A percentile compares a stretch with the other conserved stretches of the same genome.
phyloP scores from a whole-genome alignment of 2,113 vertebrate species.

The Otolemur garnettii region DNA sequence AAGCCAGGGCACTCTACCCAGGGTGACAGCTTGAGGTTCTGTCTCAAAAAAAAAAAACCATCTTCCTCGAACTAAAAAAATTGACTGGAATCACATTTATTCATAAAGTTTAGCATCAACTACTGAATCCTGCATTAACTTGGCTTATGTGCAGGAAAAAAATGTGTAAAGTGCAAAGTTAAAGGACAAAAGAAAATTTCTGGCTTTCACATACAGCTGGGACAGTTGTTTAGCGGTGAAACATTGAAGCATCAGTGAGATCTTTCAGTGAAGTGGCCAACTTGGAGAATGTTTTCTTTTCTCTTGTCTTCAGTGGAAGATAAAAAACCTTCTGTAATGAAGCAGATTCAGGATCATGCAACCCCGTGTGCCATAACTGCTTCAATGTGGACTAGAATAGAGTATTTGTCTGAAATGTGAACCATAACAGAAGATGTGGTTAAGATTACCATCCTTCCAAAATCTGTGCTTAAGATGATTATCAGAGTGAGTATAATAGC shows the following conservation, averaged over 20 bases:
- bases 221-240: background rate
- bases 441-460: background rate
- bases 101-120: slow-evolving; percentile 2
- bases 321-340: slow-evolving; percentile 14
- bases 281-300: background rate
- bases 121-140: slow-evolving; percentile 15
- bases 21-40: too few species aligned
- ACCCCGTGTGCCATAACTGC: background rate
- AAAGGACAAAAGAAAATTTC: background rate
- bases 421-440: background rate
- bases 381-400: background rate
- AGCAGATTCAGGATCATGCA: background rate
- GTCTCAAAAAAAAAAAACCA: background rate
- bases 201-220: background rate
- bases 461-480: slow-evolving; percentile 36
- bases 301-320: background rate
- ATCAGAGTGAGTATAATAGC: background rate
- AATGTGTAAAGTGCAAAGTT: background rate
- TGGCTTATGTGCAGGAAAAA: background rate
- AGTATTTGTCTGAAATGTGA: background rate
- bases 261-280: background rate
- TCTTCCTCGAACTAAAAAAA: slow-evolving; percentile 46
- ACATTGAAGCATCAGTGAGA: background rate
- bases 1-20: too few species aligned
- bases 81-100: background rate